Percentiles rank a stretch among this genome's conserved stretches.
These are phyloP conservation scores for Proales similis DNA, from an alignment of 1,140 invertebrate genomes.

Conservation along the genomic window DNA sequence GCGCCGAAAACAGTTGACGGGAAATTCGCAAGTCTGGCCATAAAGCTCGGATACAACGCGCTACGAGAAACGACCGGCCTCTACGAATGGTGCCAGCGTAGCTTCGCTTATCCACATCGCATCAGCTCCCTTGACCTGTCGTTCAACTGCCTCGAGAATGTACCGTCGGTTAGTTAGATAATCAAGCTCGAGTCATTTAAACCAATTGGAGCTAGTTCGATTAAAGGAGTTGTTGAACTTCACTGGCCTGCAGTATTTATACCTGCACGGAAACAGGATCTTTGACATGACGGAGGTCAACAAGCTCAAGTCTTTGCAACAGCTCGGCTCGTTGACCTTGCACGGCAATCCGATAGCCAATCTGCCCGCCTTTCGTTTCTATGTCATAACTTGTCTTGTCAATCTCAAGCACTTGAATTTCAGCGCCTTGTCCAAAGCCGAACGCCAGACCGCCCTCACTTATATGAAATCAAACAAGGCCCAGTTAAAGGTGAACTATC, in stretches of 20 bases:
- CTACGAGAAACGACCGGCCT: slow-evolving; percentile 27
- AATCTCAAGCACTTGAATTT: slow-evolving; percentile 24
- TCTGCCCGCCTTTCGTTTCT: slow-evolving; percentile 19
- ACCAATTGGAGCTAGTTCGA: not conserved
- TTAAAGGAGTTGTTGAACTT: slow-evolving; percentile 27
- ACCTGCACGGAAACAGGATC: slow-evolving; percentile 29
- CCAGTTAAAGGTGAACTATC: no score
- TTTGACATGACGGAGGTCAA: slow-evolving; percentile 12
- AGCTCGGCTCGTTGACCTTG: not conserved
- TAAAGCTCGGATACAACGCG: slow-evolving; percentile 31
- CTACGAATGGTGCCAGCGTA: slow-evolving; percentile 21
- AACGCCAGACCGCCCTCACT: slow-evolving; percentile 12
- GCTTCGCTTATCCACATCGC: slow-evolving; percentile 5
- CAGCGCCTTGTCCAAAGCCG: slow-evolving; percentile 18
- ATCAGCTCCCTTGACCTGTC: slow-evolving; percentile 33
- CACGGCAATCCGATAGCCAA: slow-evolving; percentile 35
- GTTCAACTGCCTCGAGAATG: slow-evolving; percentile 16
- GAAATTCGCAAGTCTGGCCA: slow-evolving; percentile 18
- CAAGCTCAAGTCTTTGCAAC: slow-evolving; percentile 10
- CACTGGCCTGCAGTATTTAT: slow-evolving; percentile 20
- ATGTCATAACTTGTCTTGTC: slow-evolving; percentile 4
- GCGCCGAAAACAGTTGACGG: slow-evolving; percentile 9
- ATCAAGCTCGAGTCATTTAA: not conserved
- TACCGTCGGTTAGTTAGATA: slow-evolving; percentile 22
- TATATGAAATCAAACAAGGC: slow-evolving; percentile 36